Evolutionary conservation across 2,888 invertebrate species (phyloP).

Genomic region (Gastrophysa polygoni): DNA sequence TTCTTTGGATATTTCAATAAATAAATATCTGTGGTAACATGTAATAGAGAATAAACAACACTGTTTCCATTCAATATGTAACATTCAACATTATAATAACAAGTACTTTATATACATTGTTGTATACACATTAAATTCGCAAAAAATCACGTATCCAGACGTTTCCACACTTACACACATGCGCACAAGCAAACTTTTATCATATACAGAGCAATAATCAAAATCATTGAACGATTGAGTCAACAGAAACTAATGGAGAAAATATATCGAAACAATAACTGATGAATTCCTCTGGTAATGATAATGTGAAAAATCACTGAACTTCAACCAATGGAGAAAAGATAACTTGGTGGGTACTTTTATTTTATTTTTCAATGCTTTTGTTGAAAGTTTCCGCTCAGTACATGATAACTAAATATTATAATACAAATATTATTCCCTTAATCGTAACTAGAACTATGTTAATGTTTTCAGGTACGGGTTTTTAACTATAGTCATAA

Average conservation of each 20-base stretch:
- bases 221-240: no score
- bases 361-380: no score
- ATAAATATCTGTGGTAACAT: slow-evolving; percentile 50
- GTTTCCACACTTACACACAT: background rate
- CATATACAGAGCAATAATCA: slow-evolving; percentile 2
- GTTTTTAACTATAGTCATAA: slow-evolving; percentile 34
- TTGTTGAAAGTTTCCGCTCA: slow-evolving; percentile 14
- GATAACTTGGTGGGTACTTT: no score
- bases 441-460: slow-evolving; percentile 44
- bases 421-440: slow-evolving; percentile 37
- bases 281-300: no score
- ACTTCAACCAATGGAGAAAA: no score
- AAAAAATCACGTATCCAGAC: slow-evolving; percentile 3
- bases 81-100: slow-evolving; percentile 47
- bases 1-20: slow-evolving; percentile 49
- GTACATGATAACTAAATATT: slow-evolving; percentile 21
- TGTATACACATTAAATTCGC: slow-evolving; percentile 24
- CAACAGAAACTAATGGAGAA: no score
- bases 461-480: slow-evolving; percentile 49
- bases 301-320: no score
- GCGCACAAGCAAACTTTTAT: background rate
- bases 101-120: slow-evolving; percentile 37
- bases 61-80: slow-evolving; percentile 43
- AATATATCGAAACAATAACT: no score
- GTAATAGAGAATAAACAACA: slow-evolving; percentile 50